phyloP scores from a whole-genome alignment of 2,797 vertebrate species.

The Phoxinus dragarum region DNA sequence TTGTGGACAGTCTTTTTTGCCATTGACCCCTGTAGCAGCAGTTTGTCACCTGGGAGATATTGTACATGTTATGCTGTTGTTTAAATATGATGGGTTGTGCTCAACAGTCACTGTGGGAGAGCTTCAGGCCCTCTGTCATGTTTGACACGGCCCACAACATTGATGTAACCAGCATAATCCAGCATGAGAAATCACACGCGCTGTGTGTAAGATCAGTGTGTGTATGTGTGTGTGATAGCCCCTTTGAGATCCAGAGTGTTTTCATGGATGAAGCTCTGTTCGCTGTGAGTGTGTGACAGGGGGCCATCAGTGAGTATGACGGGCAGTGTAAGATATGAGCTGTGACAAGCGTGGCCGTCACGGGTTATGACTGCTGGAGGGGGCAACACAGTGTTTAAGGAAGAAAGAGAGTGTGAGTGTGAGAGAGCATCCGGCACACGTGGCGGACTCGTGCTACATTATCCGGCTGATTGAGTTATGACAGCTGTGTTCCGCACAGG shows the following conservation, averaged over 20 bases:
- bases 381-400: slow-evolving; percentile 47
- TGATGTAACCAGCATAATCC: slow-evolving; percentile 41
- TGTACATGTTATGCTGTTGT: background rate
- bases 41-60: background rate
- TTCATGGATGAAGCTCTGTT: slow-evolving; percentile 30
- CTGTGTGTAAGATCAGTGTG: slow-evolving; percentile 5
- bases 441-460: slow-evolving; percentile 79
- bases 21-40: background rate
- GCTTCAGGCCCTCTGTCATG: slow-evolving; percentile 23
- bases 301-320: slow-evolving; percentile 88
- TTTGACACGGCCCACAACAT: slow-evolving; percentile 25
- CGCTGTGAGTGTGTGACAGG: slow-evolving; percentile 51
- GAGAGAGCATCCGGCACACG: slow-evolving; percentile 63
- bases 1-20: background rate
- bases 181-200: slow-evolving; percentile 35
- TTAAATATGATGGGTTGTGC: slow-evolving; percentile 13
- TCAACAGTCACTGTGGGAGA: slow-evolving; percentile 10
- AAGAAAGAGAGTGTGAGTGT: slow-evolving; percentile 43
- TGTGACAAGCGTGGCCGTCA: slow-evolving; percentile 83
- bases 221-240: slow-evolving; percentile 42
- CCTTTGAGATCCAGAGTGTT: slow-evolving; percentile 33
- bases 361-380: slow-evolving; percentile 61
- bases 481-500: slow-evolving; percentile 90
- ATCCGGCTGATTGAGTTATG: slow-evolving; percentile 99
- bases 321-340: slow-evolving; percentile 84